Conservation (phyloP, 1,140 invertebrate species). For the Drosophila nebulosa region DNA sequence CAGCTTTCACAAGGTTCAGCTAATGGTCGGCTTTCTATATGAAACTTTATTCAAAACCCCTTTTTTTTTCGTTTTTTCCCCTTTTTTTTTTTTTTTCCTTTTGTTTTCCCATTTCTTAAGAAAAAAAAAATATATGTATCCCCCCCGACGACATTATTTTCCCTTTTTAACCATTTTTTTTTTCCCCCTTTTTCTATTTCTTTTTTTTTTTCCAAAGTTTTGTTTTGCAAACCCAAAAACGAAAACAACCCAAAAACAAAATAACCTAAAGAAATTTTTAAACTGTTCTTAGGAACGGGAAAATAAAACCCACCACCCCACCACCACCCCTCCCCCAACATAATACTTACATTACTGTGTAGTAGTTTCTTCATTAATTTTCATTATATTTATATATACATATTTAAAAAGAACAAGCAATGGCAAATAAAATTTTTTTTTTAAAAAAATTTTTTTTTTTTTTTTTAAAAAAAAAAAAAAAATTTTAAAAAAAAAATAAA, state of each 20-base stretch:
- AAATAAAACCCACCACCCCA: not conserved
- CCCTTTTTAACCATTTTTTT: not conserved
- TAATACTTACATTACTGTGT: not conserved
- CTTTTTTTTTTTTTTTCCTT: too few relatives aligned
- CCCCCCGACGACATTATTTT: not conserved
- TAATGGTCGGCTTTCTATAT: conserved; percentile 70
- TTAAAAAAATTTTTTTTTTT: too few relatives aligned
- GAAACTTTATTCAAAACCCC: conserved; percentile 45
- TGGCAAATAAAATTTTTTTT: too few relatives aligned
- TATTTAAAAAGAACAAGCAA: not conserved
- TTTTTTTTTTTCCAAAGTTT: too few relatives aligned
- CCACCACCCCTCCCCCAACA: not conserved
- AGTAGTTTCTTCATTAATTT: not conserved
- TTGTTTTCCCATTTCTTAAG: conserved; percentile 24
- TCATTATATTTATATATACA: not conserved
- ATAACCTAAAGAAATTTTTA: not conserved
- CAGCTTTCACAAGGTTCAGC: conserved; percentile 67
- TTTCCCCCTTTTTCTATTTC: not conserved
- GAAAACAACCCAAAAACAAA: not conserved
- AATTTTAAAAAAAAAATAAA: too few relatives aligned
- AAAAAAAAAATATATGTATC: conserved; percentile 26
- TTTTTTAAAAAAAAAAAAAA: too few relatives aligned
- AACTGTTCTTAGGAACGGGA: not conserved
- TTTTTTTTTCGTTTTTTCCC: conserved; percentile 36
- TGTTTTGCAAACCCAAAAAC: not conserved